Base-by-base conservation (phyloP, 2,797 vertebrate species). In the Mastacembelus armatus region DNA sequence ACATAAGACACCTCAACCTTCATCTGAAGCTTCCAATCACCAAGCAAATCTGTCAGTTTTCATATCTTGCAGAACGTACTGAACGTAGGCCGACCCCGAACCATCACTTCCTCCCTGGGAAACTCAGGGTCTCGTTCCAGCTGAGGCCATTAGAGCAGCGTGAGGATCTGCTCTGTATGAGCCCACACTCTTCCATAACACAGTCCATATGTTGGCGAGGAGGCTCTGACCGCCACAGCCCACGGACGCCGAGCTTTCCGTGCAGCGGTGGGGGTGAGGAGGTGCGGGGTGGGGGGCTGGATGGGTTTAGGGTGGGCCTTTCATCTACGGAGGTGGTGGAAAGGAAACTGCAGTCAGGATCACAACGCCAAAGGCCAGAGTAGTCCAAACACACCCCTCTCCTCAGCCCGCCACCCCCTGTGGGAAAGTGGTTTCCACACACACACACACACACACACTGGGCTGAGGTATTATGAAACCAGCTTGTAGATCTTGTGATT, bases 401-500 rank as follows among this genome's bases (percentile, higher is more conserved):
- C 32, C 6, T 7, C 45, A 26, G 19, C n/a, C 52, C 66, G 76
- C 86, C 64, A 12, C 66, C 64, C 64, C 70, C 80, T 88, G 65
- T 90, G 91, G 83, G 86, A 92, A 91, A 87, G 88, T 80, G 90
- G 88, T 89, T 91, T 84, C 15, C 70, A 68, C 39, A 63, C 48
- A 52, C 70, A 55, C 76, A 47, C 54, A 58, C 63, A 66, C 45
- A 56, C 66, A 67, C 52, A 81, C 66, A 52, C n/a, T n/a, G n/a
- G n/a, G n/a, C n/a, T n/a, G n/a, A n/a, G n/a, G n/a, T n/a, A n/a
- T n/a, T n/a, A n/a, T n/a, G n/a, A n/a, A n/a, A n/a, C n/a, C n/a
- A n/a, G n/a, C n/a, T n/a, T n/a, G n/a, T n/a, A n/a, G n/a, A n/a
- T n/a, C n/a, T n/a, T n/a, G n/a, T n/a, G n/a, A n/a, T n/a, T n/a